These are phyloP conservation scores for Sibirionetta formosa DNA, from an alignment of 2,797 vertebrate genomes.

Conservation along the genomic window DNA sequence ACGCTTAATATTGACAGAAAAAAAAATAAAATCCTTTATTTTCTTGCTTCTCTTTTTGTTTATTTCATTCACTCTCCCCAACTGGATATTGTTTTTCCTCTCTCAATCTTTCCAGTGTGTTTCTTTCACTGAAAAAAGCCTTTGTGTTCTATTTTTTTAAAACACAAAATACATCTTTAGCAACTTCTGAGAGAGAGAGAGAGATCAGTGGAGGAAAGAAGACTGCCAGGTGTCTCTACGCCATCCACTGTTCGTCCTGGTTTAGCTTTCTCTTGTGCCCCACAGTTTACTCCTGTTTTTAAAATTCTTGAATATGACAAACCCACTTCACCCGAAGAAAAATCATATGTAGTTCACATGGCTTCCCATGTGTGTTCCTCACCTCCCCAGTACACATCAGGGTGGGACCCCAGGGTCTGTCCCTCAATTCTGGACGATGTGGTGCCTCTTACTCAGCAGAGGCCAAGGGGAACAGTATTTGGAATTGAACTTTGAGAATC, in stretches of 20 bases:
- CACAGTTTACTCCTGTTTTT: background rate
- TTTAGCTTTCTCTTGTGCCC: background rate
- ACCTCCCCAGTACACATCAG: background rate
- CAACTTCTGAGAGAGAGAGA: background rate
- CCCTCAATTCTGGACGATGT: rapidly evolving
- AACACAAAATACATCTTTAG: background rate
- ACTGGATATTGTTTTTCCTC: background rate
- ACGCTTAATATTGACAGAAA: background rate
- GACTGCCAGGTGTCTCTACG: background rate
- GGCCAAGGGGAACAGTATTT: background rate
- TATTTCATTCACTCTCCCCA: background rate
- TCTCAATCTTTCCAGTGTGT: background rate
- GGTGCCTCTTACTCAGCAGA: background rate
- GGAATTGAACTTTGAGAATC: background rate
- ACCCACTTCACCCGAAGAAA: background rate
- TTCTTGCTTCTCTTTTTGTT: slow-evolving; percentile 1
- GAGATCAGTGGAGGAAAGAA: background rate
- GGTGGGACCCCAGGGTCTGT: background rate
- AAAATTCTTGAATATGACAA: background rate
- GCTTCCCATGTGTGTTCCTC: background rate
- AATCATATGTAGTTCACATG: background rate
- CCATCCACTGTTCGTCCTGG: background rate
- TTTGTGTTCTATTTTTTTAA: background rate
- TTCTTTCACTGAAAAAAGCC: background rate
- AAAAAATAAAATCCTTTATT: background rate